A percentile compares a stretch with the other conserved stretches of the same genome.
phyloP scores from a whole-genome alignment of 2,113 vertebrate species.

The Ictalurus punctatus region DNA sequence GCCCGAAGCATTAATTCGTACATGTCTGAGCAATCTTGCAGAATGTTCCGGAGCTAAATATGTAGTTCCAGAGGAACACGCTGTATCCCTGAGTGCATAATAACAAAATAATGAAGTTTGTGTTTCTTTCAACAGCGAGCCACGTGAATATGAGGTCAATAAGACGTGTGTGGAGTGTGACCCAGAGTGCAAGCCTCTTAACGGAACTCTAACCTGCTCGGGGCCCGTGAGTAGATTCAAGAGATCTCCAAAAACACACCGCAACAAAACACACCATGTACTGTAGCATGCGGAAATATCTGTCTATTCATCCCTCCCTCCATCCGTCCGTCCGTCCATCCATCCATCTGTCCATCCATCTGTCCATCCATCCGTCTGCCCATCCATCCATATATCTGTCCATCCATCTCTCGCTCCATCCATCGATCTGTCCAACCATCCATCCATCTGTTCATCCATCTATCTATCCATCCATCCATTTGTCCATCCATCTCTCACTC shows the following conservation, averaged over 20 bases:
- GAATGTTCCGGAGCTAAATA: not conserved
- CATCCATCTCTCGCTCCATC: too few relatives aligned
- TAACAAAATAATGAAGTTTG: conserved; percentile 31
- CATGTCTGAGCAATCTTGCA: not conserved
- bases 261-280: not conserved
- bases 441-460: too few relatives aligned
- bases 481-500: too few relatives aligned
- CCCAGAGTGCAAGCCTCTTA: conserved; percentile 79
- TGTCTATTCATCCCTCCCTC: too few relatives aligned
- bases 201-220: conserved; percentile 76
- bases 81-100: not conserved
- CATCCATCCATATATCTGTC: too few relatives aligned
- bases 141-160: conserved; percentile 74
- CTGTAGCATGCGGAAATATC: too few relatives aligned
- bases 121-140: conserved; percentile 70
- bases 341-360: too few relatives aligned
- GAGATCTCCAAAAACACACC: not conserved
- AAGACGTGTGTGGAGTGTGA: conserved; percentile 80
- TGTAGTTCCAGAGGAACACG: not conserved
- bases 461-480: too few relatives aligned
- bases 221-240: conserved; percentile 76
- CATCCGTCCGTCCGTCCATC: not conserved
- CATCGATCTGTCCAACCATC: too few relatives aligned
- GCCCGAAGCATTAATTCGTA: not conserved
- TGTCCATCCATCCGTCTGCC: not conserved